These are phyloP conservation scores for Conchocele bisecta DNA, from an alignment of 2,888 invertebrate genomes.

Conservation along the genomic window DNA sequence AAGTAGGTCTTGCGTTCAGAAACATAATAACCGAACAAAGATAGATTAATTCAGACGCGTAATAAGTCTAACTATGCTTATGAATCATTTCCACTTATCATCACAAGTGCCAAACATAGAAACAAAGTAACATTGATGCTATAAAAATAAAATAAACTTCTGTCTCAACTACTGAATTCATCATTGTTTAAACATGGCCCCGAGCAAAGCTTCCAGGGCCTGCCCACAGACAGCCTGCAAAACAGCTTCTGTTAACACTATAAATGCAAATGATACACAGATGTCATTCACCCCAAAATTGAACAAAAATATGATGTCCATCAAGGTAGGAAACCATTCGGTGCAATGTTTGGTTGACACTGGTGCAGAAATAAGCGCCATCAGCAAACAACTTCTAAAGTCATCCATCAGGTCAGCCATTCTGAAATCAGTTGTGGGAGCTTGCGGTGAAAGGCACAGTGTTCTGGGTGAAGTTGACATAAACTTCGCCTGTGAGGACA, in stretches of 20 bases:
- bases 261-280: background rate
- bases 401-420: background rate
- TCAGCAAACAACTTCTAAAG: background rate
- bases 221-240: slow-evolving; percentile 3
- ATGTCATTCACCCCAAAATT: slow-evolving; percentile 1
- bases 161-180: too few relatives aligned
- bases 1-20: too few relatives aligned
- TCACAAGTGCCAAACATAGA: too few relatives aligned
- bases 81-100: too few relatives aligned
- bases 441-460: background rate
- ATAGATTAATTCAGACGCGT: too few relatives aligned
- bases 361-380: background rate
- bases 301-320: background rate
- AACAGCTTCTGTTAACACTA: background rate
- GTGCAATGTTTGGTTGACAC: slow-evolving; percentile 1
- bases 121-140: too few relatives aligned
- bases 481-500: background rate
- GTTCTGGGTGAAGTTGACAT: background rate
- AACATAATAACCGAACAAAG: too few relatives aligned
- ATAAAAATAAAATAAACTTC: too few relatives aligned
- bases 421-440: background rate
- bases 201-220: too few relatives aligned
- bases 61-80: too few relatives aligned
- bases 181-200: too few relatives aligned
- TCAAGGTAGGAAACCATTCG: background rate